Evolutionary conservation across 1,140 invertebrate genomes (phyloP).

Genomic region (Hydropsyche tenuis): DNA sequence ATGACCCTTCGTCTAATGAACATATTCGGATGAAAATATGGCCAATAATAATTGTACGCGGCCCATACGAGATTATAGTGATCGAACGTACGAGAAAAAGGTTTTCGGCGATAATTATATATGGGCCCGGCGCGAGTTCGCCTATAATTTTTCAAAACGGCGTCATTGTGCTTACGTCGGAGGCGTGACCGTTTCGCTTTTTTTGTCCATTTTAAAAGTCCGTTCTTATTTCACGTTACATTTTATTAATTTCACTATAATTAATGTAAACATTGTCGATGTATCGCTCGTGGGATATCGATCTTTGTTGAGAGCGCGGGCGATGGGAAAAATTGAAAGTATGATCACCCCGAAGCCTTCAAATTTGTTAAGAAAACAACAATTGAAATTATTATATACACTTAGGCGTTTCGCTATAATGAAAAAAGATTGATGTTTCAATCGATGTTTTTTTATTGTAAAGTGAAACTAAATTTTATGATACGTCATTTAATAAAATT

Average conservation of each 20-base stretch:
- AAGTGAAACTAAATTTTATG: too few relatives aligned
- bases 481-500: too few relatives aligned
- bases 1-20: conserved; percentile 21
- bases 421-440: too few relatives aligned
- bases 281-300: conserved; percentile 3
- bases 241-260: conserved; percentile 20
- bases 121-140: conserved; percentile 34
- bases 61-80: conserved; percentile 46
- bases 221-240: background rate
- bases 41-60: conserved; percentile 47
- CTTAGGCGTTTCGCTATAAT: too few relatives aligned
- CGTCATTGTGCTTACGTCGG: conserved; percentile 45
- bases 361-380: too few relatives aligned
- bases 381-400: too few relatives aligned
- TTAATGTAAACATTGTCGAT: conserved; percentile 18
- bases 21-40: conserved; percentile 45
- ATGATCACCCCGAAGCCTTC: background rate
- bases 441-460: too few relatives aligned
- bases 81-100: conserved; percentile 44
- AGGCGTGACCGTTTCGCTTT: conserved; percentile 22
- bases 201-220: too few relatives aligned
- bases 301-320: background rate
- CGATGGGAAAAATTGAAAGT: conserved; percentile 1
- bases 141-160: conserved; percentile 47
- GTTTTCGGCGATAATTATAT: conserved; percentile 47